phyloP scores from a whole-genome alignment of 2,797 vertebrate species.

The Novumbra hubbsi region DNA sequence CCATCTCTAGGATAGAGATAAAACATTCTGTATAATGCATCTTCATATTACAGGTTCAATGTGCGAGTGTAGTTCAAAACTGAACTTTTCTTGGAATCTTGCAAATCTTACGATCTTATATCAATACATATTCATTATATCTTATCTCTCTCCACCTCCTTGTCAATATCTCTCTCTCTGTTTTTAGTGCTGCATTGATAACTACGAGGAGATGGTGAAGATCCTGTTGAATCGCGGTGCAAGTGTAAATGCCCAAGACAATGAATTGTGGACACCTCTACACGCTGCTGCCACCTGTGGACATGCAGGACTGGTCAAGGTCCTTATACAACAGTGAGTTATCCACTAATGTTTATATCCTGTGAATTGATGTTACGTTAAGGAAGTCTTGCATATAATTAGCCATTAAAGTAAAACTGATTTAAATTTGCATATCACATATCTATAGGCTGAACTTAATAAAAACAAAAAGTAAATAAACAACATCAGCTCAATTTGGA shows the following conservation, averaged over 20 bases:
- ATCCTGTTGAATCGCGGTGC: constrained; percentile 88
- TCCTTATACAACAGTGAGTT: constrained; percentile 92
- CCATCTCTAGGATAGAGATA: constrained; percentile 19
- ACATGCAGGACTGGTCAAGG: constrained; percentile 91
- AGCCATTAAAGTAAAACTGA: too few relatives aligned
- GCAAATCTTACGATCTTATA: not conserved
- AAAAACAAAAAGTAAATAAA: not conserved
- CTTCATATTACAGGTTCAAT: not conserved
- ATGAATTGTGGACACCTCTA: constrained; percentile 94
- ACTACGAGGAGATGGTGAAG: constrained; percentile 96
- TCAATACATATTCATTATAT: too few relatives aligned
- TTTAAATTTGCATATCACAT: not conserved
- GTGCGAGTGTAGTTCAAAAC: not conserved
- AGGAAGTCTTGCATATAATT: too few relatives aligned
- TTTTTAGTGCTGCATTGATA: constrained; percentile 94
- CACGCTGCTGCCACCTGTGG: constrained; percentile 95
- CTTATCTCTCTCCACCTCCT: not conserved
- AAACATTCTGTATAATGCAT: not conserved
- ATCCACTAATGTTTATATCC: not conserved
- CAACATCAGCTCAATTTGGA: not conserved
- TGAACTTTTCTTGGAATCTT: not conserved
- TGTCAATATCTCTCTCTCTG: not conserved
- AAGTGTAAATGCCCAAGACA: constrained; percentile 91
- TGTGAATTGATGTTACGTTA: too few relatives aligned
- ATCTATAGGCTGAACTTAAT: not conserved